Evolutionary conservation across 1,140 invertebrate genomes (phyloP), one percentile per base, ranked within the genome.

Genomic region (Megathymus violae): DNA sequence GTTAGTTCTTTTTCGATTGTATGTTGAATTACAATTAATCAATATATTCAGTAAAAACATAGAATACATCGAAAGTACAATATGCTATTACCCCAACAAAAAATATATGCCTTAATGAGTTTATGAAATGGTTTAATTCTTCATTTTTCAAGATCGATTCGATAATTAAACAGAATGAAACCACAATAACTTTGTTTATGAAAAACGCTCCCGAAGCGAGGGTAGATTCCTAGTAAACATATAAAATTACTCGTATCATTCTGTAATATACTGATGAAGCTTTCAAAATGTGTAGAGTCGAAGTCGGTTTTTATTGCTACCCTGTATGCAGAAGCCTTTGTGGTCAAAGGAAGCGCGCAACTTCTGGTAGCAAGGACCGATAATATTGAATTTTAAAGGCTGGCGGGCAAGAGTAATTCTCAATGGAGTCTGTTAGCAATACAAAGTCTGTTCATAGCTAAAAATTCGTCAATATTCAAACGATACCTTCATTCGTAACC

Each of bases 371-470:
- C 22, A 11, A 15, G 46, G 46, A 48, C 44, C 46, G 46, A 48
- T 48, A 46, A 48, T 31, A 48, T 48, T 48, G 46, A 48, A 48
- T 48, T 48, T 48, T 27, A 48, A 48, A 48, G 46, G 46, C 46
- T 48, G 14, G 27, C 9, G 11, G 46, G 46, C 22, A 22, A 48
- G 46, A 48, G 46, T 22, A 48, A 48, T 48, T 48, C 46, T 31
- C 46, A 9, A 19, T 31, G 19, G 44, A 48, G 22, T 27, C 6
- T 22, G 46, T n/a, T 31, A 27, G 46, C 9, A 22, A 48, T 48
- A 48, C 46, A 48, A 48, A 27, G 43, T 25, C 43, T 13, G 13
- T 48, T n/a, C 22, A 15, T 11, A 43, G 14, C 6, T 9, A 10
- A 22, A 46, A 15, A 16, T 17, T 4, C 11, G 10, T 6, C 17